Evolutionary conservation across 2,797 vertebrate genomes (phyloP), one percentile per base, ranked within the genome.

Genomic region (Gastrophryne carolinensis): DNA sequence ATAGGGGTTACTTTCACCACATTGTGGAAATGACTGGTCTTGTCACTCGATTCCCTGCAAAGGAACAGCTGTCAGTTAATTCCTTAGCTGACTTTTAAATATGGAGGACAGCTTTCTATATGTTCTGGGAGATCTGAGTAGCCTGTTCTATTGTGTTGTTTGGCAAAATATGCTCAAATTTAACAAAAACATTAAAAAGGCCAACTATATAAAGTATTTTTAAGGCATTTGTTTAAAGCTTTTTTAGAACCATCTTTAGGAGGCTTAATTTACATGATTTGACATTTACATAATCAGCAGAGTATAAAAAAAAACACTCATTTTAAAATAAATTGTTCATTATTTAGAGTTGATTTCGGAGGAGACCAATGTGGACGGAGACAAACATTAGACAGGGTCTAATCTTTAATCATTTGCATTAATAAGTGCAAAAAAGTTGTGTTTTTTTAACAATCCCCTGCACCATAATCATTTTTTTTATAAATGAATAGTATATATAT

Each of bases 51-150:
- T n/a, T 41, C 23, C n/a, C 19, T 49, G 53, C 53, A 52, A 67
- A 44, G 58, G 47, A 21, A 56, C 62, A 44, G 17, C 61, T 58
- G 52, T 58, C 63, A 37, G 41, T 58, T 66, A 66, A 56, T 73
- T 56, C 15, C 32, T 66, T 26, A 11, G 50, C 27, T 26, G 56
- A 60, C 63, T 57, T 30, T 66, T 49, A 49, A 66, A 75, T 23
- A 67, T 67, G 63, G 72, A 24, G 29, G 53, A 19, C 53, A 58
- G 52, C 39, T 66, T 74, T 65, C n/a, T n/a, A 57, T 30, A 64
- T 39, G 19, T 32, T 30, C 21, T 35, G 39, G 8, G 41, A 34
- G 21, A 50, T n/a, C 26, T 50, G 23, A n/a, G 13, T 41, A 15
- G n/a, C 15, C 27, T 15, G 10, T 21, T 11, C 17, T 56, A 21